Base-by-base conservation (phyloP, 2,888 invertebrate genomes). In the Helobdella robusta region DNA sequence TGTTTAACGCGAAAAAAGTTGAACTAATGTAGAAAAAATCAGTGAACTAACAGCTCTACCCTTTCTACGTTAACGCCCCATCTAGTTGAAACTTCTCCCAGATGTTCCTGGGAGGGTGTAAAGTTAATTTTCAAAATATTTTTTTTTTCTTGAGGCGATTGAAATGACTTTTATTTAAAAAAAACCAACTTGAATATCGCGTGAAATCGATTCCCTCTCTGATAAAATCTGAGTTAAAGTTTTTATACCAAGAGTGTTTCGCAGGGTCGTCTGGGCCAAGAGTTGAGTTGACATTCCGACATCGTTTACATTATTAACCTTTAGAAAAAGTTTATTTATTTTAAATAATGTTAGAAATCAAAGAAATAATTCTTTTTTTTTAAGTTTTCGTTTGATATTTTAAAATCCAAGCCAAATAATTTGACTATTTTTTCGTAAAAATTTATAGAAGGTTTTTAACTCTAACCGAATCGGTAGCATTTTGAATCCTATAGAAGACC, bases 21-120 rank as follows among this genome's bases (percentile, higher is more conserved):
- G n/a, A n/a, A n/a, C n/a, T n/a, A n/a, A n/a, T n/a, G n/a, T n/a
- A n/a, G n/a, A n/a, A n/a, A n/a, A n/a, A n/a, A n/a, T n/a, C n/a
- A n/a, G n/a, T n/a, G n/a, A 30, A 65, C 68, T 69, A 48, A 72
- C 92, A 95, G 90, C 84, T 95, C 94, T 18, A 95, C 94, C 72
- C 94, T 84, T 81, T 95, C 94, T 48, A 93, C 73, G 81, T 93
- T 93, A 76, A 74, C 70, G 6, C 73, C 73, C 73, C 73, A 73
- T 15, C 68, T 67, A 52, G 70, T 70, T 6, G 69, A 67, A 67
- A 75, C 76, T 66, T 73, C 73, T 66, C 78, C 77, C 23, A 77
- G 66, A 34, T 73, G 71, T 23, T 34, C 65, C 68, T 68, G 40
- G 3, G 65, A 56, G 4, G n/a, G n/a, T n/a, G n/a, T n/a, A n/a